Evolutionary conservation across 2,888 invertebrate genomes (phyloP), one percentile per base, ranked within the genome.

Genomic region (Tachina fera): DNA sequence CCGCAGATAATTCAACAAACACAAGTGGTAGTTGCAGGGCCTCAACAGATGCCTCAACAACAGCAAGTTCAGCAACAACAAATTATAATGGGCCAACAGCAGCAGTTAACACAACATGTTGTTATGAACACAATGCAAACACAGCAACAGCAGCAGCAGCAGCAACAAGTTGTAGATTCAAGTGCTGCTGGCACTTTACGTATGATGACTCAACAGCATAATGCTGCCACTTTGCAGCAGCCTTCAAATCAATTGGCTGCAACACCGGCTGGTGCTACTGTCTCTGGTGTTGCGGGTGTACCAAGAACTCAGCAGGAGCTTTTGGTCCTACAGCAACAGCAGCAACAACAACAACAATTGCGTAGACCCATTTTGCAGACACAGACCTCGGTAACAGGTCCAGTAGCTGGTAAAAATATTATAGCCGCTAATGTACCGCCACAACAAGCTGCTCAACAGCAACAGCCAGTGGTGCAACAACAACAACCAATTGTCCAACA

Each of bases 191-290:
- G 96, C 8, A 95, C 96, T 0, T 92, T 96, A 31, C 95, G 97
- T 87, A 92, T 97, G 90, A 97, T 97, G 97, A 97, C 96, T 1
- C 96, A 97, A 8, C 97, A 97, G 88, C 97, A 97, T 89, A 95
- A 95, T 89, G 95, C 95, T 1, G 94, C 94, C 5, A 92, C 95
- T 68, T 94, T 94, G 88, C 93, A 94, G 70, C 86, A 88, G 16
- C 90, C 88, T 22, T 31, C 82, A 58, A 75, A 88, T 90, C 56
- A 93, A 76, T 58, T 72, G 13, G 76, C 71, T 11, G 19, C 86
- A 43, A 60, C 70, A 47, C 10, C 94, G 92, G 91, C 94, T 89
- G 91, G 94, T 92, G 90, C 93, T 9, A 91, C 89, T 13, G 84
- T 76, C 78, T 19, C 83, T 71, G 80, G 86, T 88, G 89, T 83